Conservation (phyloP, 2,113 vertebrate species). For the Cynocephalus volans region DNA sequence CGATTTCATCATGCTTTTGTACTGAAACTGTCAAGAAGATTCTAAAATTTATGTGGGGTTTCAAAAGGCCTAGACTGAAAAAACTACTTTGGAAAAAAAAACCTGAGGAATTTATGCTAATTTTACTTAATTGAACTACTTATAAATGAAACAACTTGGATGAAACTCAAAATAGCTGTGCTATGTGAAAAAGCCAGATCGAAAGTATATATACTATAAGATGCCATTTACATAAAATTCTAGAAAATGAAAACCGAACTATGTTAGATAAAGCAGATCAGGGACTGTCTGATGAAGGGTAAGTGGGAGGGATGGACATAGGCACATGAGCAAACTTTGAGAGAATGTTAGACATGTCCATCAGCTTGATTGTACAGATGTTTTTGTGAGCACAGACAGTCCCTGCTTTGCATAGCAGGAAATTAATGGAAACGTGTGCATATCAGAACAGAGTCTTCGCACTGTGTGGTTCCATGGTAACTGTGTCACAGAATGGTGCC, state of each 20-base stretch:
- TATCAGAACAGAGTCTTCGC: neutral
- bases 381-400: neutral
- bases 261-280: neutral
- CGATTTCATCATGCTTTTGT: neutral
- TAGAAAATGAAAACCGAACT: neutral
- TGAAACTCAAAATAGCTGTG: neutral
- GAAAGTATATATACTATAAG: neutral
- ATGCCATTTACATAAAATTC: neutral
- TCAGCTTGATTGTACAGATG: neutral
- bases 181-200: neutral
- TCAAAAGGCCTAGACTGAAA: neutral
- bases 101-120: neutral
- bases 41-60: neutral
- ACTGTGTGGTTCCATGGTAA: neutral
- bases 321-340: neutral
- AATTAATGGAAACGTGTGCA: neutral
- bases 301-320: neutral
- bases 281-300: neutral
- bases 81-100: neutral
- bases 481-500: neutral
- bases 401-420: neutral
- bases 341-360: neutral
- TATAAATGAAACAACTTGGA: neutral
- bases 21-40: neutral
- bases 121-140: neutral